Conservation (phyloP, 2,113 vertebrate species). For the Edolisoma coerulescens region DNA sequence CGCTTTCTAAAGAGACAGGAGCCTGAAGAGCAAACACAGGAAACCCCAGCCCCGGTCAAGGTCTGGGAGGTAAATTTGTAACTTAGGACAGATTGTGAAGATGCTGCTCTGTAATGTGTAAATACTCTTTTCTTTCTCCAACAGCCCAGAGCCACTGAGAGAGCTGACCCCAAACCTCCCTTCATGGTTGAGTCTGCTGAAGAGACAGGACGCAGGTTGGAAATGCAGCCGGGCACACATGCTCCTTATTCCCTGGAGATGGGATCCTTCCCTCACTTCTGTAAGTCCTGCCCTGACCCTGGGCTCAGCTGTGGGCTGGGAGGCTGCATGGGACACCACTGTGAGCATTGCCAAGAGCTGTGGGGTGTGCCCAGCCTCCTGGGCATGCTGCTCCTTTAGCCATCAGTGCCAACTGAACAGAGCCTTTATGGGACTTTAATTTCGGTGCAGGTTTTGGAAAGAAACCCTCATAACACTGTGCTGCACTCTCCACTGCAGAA, state of each 20-base stretch:
- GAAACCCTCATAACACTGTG: not conserved
- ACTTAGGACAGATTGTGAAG: conserved; percentile 11
- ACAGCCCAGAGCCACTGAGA: not conserved
- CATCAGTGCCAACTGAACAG: not conserved
- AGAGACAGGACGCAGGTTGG: conserved; percentile 8
- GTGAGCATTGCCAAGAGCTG: not conserved
- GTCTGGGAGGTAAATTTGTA: conserved; percentile 66
- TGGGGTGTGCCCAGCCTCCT: not conserved
- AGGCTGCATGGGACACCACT: rapidly evolving
- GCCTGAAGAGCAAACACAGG: conserved; percentile 31
- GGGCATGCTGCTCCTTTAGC: not conserved
- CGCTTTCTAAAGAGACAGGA: not conserved
- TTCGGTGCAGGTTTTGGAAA: not conserved
- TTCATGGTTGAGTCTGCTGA: conserved; percentile 19
- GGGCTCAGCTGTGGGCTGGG: not conserved
- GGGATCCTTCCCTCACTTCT: conserved; percentile 45
- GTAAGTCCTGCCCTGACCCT: conserved; percentile 4
- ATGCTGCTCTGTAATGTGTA: not conserved
- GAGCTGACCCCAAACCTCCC: not conserved
- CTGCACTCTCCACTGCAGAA: not conserved
- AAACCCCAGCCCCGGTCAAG: conserved; percentile 46
- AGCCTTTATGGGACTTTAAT: not conserved
- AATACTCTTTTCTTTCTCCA: conserved; percentile 11
- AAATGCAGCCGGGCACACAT: not conserved
- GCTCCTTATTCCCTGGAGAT: not conserved